Base-by-base conservation (phyloP, 2,888 invertebrate species). In the Chloroclysta siterata region DNA sequence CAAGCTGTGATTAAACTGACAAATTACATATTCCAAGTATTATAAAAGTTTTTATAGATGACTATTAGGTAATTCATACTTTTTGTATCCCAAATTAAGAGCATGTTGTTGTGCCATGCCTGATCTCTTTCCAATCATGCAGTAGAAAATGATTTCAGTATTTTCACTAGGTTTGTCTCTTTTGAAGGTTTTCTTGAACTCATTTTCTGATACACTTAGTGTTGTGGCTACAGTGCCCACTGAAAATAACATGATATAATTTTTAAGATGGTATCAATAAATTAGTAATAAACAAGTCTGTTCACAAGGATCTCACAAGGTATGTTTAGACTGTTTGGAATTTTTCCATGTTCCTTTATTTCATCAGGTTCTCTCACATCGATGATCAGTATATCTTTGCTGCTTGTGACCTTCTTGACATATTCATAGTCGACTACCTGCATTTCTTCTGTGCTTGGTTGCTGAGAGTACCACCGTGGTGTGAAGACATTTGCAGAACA, bases 331-430 rank as follows among this genome's bases (percentile, higher is more conserved):
- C 96, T 96, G 59, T 94, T 94, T 42, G 97, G 97, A 65, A 97
- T 94, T 76, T 93, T 89, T 3, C 97, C 97, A 71, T 95, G 94
- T 78, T 96, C 95, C 66, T 93, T 84, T 10, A 97, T 83, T 86
- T 97, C 97, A 11, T 93, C 84, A 36, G 96, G 95, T 79, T 97
- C 96, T 70, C 97, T 94, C 0, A 97, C 97, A 90, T 97, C 97
- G 66, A 97, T 94, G 29, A 97, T 93, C 14, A 95, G 76, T 60
- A 84, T 75, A 62, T 82, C 77, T 15, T 70, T 72, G 65, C 82
- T 74, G 4, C 63, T 44, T 59, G 79, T 81, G 36, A 87, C 89
- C 68, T 79, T 82, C 78, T 93, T 83, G 44, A 94, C 93, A 77
- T 92, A 84, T 41, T 89, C 85, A 76, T 83, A 88, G 69, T 90